Evolutionary conservation across 2,888 invertebrate species (phyloP).

Genomic region (Folsomia candida): DNA sequence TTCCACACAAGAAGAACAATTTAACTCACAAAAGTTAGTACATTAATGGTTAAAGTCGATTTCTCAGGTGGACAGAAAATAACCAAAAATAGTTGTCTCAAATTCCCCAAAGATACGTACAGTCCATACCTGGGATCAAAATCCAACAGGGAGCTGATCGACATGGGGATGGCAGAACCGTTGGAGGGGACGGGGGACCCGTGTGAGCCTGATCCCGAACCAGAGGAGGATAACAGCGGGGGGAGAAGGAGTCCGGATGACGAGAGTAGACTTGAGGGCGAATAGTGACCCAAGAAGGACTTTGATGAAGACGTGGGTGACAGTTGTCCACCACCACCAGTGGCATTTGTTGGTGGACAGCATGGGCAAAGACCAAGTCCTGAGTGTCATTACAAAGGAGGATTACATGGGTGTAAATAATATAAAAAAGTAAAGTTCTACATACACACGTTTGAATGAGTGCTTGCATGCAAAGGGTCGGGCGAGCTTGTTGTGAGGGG

Average conservation of each 20-base stretch:
- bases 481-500: background rate
- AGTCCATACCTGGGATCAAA: background rate
- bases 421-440: too few relatives aligned
- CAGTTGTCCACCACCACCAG: background rate
- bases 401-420: background rate
- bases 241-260: constrained; percentile 23
- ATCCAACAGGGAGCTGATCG: background rate
- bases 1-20: background rate
- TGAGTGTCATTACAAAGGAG: background rate
- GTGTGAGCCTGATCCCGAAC: background rate
- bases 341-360: background rate
- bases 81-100: too few relatives aligned
- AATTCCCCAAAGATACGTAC: background rate
- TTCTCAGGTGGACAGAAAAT: too few relatives aligned
- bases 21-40: too few relatives aligned
- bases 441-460: too few relatives aligned
- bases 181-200: constrained; percentile 20
- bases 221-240: constrained; percentile 24
- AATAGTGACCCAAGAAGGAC: background rate
- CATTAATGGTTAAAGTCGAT: too few relatives aligned
- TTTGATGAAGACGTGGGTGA: background rate
- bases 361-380: constrained; percentile 6
- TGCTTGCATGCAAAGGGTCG: background rate
- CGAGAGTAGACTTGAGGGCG: constrained; percentile 12
- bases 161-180: background rate